These are phyloP conservation scores for Nylanderia fulva DNA, from an alignment of 1,140 invertebrate species.

Conservation along the genomic window DNA sequence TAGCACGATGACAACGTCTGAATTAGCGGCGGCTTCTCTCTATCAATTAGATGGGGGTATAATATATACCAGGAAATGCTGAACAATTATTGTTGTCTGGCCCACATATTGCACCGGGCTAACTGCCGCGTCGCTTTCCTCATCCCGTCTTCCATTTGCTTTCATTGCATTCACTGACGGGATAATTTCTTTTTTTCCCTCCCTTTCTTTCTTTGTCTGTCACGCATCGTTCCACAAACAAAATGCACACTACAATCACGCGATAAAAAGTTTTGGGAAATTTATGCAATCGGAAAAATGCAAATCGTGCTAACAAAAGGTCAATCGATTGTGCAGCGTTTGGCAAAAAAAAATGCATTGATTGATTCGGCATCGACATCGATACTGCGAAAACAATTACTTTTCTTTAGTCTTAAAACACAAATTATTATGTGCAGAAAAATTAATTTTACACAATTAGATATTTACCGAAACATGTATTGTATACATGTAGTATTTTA, in stretches of 20 bases:
- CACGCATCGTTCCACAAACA: slow-evolving; percentile 22
- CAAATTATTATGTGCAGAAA: neutral
- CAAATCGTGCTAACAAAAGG: slow-evolving; percentile 12
- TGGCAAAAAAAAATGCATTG: slow-evolving; percentile 1
- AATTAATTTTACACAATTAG: neutral
- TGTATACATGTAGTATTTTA: neutral
- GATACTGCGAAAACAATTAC: neutral
- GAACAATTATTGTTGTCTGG: slow-evolving; percentile 81
- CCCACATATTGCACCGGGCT: slow-evolving; percentile 74
- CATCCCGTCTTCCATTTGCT: slow-evolving; percentile 70
- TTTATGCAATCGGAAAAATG: slow-evolving; percentile 51
- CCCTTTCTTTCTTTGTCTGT: slow-evolving; percentile 18
- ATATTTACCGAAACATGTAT: neutral
- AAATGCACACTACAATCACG: slow-evolving; percentile 21
- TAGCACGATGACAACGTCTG: slow-evolving; percentile 55
- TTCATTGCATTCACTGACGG: slow-evolving; percentile 72
- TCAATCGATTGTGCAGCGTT: slow-evolving; percentile 18
- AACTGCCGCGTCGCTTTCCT: slow-evolving; percentile 56
- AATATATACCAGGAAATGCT: slow-evolving; percentile 79
- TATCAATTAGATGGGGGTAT: slow-evolving; percentile 76
- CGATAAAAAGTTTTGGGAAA: slow-evolving; percentile 37
- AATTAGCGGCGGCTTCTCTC: slow-evolving; percentile 75
- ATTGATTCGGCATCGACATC: neutral
- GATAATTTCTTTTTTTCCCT: slow-evolving; percentile 60
- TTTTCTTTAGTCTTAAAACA: neutral